phyloP scores from a whole-genome alignment of 2,113 vertebrate genomes.

The Odontophorus gujanensis region DNA sequence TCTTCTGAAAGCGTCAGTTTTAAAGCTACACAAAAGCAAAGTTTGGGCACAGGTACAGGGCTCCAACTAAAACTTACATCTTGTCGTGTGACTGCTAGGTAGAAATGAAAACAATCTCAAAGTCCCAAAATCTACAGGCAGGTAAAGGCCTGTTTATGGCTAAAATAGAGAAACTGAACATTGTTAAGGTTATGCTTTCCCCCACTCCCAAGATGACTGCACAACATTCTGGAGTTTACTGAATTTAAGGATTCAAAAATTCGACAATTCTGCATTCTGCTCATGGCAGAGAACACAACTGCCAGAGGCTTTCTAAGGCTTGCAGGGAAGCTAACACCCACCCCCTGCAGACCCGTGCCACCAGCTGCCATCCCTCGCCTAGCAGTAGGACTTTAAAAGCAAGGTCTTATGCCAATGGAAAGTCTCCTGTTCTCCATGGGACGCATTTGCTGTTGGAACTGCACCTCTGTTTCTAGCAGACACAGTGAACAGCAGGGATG shows the following conservation, averaged over 20 bases:
- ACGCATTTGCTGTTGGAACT: not conserved
- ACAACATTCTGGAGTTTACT: not conserved
- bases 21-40: slow-evolving; percentile 12
- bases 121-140: not conserved
- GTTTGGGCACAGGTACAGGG: not conserved
- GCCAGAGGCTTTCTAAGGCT: not conserved
- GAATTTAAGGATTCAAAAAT: not conserved
- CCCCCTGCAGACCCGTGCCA: not conserved
- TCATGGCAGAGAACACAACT: not conserved
- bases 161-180: slow-evolving; percentile 5
- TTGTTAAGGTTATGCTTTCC: not conserved
- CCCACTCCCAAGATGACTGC: not conserved
- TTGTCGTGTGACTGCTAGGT: not conserved
- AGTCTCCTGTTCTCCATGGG: slow-evolving; percentile 20
- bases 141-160: not conserved
- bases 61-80: not conserved
- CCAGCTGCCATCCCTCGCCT: slow-evolving; percentile 20
- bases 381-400: slow-evolving; percentile 32
- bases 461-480: not conserved
- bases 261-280: slow-evolving; percentile 13
- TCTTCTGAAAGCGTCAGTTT: slow-evolving; percentile 34
- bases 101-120: not conserved
- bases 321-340: slow-evolving; percentile 14
- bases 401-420: slow-evolving; percentile 28
- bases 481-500: not conserved